Conservation (phyloP, 2,888 invertebrate species). For the Idaea biselata region DNA sequence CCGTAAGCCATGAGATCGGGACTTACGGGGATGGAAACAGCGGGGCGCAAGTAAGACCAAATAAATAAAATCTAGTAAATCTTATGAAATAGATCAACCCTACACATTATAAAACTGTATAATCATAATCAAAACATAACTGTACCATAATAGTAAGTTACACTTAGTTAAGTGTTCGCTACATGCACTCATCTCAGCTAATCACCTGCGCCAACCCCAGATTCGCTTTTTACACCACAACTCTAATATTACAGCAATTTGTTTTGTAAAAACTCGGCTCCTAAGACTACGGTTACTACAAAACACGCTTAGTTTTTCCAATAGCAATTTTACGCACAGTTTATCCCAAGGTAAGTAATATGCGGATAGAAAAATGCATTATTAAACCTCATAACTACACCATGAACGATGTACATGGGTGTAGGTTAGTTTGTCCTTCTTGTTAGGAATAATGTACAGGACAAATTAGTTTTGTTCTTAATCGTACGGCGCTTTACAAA, state of each 20-base stretch:
- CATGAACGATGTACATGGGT: background rate
- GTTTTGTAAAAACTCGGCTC: constrained; percentile 20
- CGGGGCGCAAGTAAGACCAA: too few relatives aligned
- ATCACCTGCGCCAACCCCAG: constrained; percentile 22
- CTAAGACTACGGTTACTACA: constrained; percentile 40
- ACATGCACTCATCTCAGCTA: background rate
- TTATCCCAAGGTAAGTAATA: constrained; percentile 58
- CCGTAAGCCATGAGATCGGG: too few relatives aligned
- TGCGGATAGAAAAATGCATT: constrained; percentile 69
- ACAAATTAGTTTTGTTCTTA: background rate
- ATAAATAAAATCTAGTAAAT: too few relatives aligned
- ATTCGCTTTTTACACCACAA: constrained; percentile 22
- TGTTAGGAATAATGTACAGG: background rate
- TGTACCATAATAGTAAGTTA: background rate
- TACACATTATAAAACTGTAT: background rate
- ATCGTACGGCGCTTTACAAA: background rate
- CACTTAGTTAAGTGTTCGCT: background rate
- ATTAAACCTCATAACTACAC: constrained; percentile 62
- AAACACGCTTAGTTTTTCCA: constrained; percentile 57
- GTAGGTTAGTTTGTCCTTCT: background rate
- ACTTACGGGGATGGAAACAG: too few relatives aligned
- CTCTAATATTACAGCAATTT: constrained; percentile 18
- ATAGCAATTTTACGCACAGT: constrained; percentile 63
- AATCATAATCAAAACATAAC: background rate
- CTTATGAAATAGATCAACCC: too few relatives aligned